These are phyloP conservation scores for Cepaea hortensis DNA, from an alignment of 2,888 invertebrate species.

Conservation along the genomic window DNA sequence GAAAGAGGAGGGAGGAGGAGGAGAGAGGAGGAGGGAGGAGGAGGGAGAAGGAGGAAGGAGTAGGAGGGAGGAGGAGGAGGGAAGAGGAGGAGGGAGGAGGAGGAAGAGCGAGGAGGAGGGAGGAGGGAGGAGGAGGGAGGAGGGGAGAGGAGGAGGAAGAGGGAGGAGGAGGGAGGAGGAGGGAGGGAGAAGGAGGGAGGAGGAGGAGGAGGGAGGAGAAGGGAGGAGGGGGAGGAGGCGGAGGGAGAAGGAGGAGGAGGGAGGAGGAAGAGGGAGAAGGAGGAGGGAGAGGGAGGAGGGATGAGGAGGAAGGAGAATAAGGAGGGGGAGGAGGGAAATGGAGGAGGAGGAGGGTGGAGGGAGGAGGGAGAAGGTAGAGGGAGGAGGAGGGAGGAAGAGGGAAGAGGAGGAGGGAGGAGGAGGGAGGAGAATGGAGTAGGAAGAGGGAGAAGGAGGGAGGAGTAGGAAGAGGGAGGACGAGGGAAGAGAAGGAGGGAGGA, in stretches of 20 bases:
- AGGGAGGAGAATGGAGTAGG: neutral
- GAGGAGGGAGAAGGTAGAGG: neutral
- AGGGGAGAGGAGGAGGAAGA: neutral
- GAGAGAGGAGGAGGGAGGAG: too few species aligned
- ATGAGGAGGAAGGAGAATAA: neutral
- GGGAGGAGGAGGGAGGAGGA: neutral
- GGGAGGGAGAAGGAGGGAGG: neutral
- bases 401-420: neutral
- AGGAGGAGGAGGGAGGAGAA: neutral
- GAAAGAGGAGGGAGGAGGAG: too few species aligned
- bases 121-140: too few species aligned
- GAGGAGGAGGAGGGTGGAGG: neutral
- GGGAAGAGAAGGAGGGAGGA: neutral
- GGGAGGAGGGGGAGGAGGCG: neutral
- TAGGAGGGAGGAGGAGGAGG: too few species aligned
- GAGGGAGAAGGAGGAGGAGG: too few species aligned
- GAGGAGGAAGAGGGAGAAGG: neutral
- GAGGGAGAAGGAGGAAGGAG: too few species aligned
- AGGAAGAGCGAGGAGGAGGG: too few species aligned
- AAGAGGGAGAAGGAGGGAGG: neutral
- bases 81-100: too few species aligned
- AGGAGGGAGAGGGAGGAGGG: neutral
- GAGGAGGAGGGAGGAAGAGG: neutral
- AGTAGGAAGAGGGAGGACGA: too few species aligned
- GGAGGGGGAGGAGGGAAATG: neutral